A percentile compares a stretch with the other conserved stretches of the same genome.
Evolutionary conservation across 2,113 vertebrate genomes (phyloP).

Genomic region (Notothenia coriiceps): DNA sequence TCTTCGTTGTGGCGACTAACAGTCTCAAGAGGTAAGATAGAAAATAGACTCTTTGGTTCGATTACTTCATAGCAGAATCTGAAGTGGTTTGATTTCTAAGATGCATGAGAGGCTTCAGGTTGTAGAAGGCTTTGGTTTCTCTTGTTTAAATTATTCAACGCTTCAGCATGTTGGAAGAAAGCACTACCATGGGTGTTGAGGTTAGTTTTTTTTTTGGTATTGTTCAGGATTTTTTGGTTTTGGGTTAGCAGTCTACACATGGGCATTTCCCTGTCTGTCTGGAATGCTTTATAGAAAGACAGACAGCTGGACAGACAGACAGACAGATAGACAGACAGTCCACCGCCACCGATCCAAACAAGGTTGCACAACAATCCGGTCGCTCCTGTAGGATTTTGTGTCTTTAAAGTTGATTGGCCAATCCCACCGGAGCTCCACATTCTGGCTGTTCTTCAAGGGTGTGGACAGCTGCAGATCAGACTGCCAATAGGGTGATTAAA

Average conservation of each 20-base stretch:
- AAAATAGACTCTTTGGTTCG: conserved; percentile 80
- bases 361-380: conserved; percentile 79
- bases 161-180: conserved; percentile 95
- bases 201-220: conserved; percentile 68
- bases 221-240: conserved; percentile 44
- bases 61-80: conserved; percentile 44
- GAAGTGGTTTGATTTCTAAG: conserved; percentile 49
- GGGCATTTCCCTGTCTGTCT: conserved; percentile 70
- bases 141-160: conserved; percentile 53
- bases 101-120: conserved; percentile 65
- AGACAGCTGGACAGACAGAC: conserved; percentile 61
- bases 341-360: conserved; percentile 80
- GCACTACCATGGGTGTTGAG: conserved; percentile 89
- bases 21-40: conserved; percentile 61
- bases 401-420: conserved; percentile 85
- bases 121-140: conserved; percentile 77
- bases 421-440: conserved; percentile 87
- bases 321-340: conserved; percentile 70
- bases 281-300: conserved; percentile 78
- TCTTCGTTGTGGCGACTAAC: conserved; percentile 46
- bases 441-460: conserved; percentile 76
- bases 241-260: conserved; percentile 71
- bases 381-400: conserved; percentile 76
- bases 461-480: conserved; percentile 81
- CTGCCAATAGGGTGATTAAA: conserved; percentile 85